phyloP scores from a whole-genome alignment of 2,797 vertebrate genomes.

The Acropternis orthonyx region DNA sequence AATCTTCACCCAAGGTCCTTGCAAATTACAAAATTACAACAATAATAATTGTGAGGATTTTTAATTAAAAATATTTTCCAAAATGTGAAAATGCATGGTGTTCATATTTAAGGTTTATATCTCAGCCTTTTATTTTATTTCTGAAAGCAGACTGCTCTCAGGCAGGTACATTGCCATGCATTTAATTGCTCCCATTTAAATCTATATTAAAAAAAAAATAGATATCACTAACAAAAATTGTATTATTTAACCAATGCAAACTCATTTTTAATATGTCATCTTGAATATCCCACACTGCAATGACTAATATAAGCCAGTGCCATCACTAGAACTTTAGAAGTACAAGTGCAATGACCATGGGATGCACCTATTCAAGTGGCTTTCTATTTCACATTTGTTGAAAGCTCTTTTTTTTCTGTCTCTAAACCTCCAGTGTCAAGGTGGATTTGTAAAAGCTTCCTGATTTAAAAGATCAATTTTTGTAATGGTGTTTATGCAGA shows the following conservation, averaged over 20 bases:
- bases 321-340: background rate
- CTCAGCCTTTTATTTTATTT: background rate
- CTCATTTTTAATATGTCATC: background rate
- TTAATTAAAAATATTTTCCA: background rate
- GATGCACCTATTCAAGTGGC: background rate
- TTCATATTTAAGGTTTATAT: background rate
- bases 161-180: background rate
- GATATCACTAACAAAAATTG: background rate
- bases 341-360: background rate
- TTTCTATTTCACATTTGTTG: background rate
- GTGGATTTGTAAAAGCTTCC: background rate
- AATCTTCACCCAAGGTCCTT: background rate
- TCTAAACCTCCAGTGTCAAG: background rate
- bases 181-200: background rate
- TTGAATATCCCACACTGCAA: background rate
- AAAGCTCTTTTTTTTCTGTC: background rate
- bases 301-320: background rate
- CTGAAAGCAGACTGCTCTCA: background rate
- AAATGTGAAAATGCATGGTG: background rate
- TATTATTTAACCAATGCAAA: background rate
- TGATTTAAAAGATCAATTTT: background rate
- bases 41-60: background rate
- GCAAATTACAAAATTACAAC: background rate
- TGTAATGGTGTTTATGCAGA: background rate
- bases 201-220: fast-evolving